These are phyloP conservation scores for Tragopan temminckii DNA, from an alignment of 2,797 vertebrate species.

Conservation along the genomic window DNA sequence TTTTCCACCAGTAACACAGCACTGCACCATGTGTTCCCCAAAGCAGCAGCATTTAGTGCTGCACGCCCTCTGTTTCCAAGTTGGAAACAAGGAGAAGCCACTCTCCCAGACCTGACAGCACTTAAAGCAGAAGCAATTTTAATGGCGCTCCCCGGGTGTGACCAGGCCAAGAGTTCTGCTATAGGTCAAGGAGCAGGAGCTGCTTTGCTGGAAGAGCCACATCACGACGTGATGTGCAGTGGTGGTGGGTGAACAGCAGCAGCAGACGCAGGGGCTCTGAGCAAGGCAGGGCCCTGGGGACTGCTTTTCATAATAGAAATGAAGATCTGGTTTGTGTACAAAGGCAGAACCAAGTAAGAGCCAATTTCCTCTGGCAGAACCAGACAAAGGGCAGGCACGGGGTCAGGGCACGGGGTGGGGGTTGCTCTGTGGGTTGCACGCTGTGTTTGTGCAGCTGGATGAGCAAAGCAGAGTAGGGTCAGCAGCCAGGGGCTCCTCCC, in stretches of 20 bases:
- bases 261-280: not conserved
- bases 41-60: fast-evolving
- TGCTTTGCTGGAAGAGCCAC: not conserved
- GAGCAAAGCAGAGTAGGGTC: not conserved
- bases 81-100: not conserved
- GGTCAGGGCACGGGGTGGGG: not conserved
- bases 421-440: not conserved
- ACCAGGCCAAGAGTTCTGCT: not conserved
- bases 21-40: fast-evolving
- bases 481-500: no score
- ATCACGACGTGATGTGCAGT: fast-evolving
- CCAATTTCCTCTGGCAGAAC: fast-evolving
- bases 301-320: not conserved
- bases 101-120: not conserved
- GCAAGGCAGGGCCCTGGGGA: not conserved
- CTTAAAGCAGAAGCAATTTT: not conserved
- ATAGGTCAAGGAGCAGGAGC: not conserved
- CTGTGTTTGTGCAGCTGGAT: no score
- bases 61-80: fast-evolving
- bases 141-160: no score
- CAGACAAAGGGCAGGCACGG: not conserved
- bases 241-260: fast-evolving
- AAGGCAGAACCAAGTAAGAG: not conserved
- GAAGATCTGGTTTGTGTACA: fast-evolving
- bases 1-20: not conserved